Evolutionary conservation across 2,113 vertebrate genomes (phyloP).

Genomic region (Prunella himalayana): DNA sequence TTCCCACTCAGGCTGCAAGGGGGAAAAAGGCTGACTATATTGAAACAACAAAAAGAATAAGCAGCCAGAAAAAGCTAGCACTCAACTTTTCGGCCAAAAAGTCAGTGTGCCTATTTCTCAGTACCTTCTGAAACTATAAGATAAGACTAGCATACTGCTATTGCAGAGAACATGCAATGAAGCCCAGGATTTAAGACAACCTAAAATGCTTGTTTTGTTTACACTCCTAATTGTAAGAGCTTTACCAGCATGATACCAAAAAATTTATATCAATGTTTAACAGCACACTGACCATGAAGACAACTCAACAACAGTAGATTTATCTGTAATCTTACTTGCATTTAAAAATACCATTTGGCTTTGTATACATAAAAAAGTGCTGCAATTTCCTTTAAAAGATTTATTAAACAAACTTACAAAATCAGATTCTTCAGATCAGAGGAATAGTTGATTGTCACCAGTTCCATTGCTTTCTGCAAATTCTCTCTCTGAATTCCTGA

Average conservation of each 20-base stretch:
- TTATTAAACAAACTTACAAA: slow-evolving; percentile 81
- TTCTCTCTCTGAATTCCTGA: slow-evolving; percentile 99
- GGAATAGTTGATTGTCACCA: slow-evolving; percentile 99
- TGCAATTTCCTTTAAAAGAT: background rate
- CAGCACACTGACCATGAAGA: background rate
- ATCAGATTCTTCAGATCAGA: slow-evolving; percentile 99
- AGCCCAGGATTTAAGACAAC: background rate
- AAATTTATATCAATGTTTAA: background rate
- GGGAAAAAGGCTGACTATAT: background rate
- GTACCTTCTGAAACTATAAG: background rate
- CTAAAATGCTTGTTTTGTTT: background rate
- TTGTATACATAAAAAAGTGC: background rate
- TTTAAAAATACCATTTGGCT: background rate
- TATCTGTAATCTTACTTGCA: background rate
- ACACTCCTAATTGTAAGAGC: background rate
- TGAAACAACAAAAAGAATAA: background rate
- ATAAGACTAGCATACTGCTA: background rate
- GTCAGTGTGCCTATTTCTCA: background rate
- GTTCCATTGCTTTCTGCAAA: slow-evolving; percentile 98
- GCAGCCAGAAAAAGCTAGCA: background rate
- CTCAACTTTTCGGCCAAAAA: background rate
- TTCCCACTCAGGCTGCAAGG: background rate
- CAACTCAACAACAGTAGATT: background rate
- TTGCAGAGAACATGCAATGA: background rate
- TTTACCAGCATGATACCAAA: background rate